These are phyloP conservation scores for Lipophrys pholis DNA, from an alignment of 2,113 vertebrate species.

Conservation along the genomic window DNA sequence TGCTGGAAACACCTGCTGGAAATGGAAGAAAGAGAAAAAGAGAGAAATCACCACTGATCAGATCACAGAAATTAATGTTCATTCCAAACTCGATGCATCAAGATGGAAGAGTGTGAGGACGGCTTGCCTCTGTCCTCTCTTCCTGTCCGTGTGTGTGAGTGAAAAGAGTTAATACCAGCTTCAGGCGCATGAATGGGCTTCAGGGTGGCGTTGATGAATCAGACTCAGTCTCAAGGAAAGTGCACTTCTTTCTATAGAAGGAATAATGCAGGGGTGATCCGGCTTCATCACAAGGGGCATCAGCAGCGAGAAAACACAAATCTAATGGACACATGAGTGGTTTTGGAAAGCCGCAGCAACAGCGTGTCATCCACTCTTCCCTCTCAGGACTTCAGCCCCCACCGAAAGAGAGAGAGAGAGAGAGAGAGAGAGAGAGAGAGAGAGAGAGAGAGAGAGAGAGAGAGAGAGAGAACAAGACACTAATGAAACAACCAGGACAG, in stretches of 20 bases:
- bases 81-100: not conserved
- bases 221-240: conserved; percentile 54
- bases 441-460: too few relatives aligned
- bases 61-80: not conserved
- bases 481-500: conserved; percentile 68
- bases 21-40: not conserved
- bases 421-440: not conserved
- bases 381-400: conserved; percentile 51
- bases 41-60: not conserved
- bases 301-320: conserved; percentile 41
- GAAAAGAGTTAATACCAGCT: conserved; percentile 9
- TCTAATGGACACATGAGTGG: conserved; percentile 77
- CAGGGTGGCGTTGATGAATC: conserved; percentile 55
- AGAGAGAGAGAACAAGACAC: conserved; percentile 1
- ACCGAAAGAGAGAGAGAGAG: conserved; percentile 5
- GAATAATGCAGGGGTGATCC: conserved; percentile 47
- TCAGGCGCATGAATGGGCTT: conserved; percentile 42
- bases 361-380: conserved; percentile 63
- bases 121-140: conserved; percentile 2
- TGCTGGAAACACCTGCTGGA: not conserved
- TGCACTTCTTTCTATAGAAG: conserved; percentile 53
- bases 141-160: not conserved
- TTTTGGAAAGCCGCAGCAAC: conserved; percentile 48
- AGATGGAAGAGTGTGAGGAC: not conserved
- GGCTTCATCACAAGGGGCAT: conserved; percentile 48